Conservation (phyloP, 2,888 invertebrate genomes). For the Mamestra brassicae region DNA sequence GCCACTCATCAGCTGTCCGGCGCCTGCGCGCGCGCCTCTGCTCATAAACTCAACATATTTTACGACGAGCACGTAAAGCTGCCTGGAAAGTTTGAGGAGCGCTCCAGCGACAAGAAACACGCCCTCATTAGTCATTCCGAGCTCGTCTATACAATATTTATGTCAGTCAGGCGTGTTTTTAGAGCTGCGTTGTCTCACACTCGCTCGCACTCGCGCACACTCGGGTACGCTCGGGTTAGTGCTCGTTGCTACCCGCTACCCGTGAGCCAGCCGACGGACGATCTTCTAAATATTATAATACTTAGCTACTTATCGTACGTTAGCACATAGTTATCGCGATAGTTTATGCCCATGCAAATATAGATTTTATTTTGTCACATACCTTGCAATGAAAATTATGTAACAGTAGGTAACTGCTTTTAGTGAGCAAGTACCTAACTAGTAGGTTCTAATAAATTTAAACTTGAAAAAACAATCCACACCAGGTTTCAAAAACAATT, state of each 20-base stretch:
- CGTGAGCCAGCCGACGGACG: not conserved
- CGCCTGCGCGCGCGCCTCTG: constrained; percentile 4
- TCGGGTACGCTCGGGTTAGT: constrained; percentile 49
- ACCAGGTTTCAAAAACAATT: too few species aligned
- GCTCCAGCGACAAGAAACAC: constrained; percentile 71
- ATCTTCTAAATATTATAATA: constrained; percentile 21
- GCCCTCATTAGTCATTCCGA: constrained; percentile 84
- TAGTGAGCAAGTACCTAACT: too few species aligned
- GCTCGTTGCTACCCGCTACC: constrained; percentile 45
- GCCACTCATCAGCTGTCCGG: not conserved
- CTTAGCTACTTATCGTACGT: not conserved
- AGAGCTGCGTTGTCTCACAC: constrained; percentile 67
- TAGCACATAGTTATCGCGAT: too few species aligned
- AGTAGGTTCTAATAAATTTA: too few species aligned
- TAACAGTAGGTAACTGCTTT: not conserved
- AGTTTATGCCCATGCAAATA: too few species aligned
- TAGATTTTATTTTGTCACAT: not conserved
- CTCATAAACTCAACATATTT: constrained; percentile 42
- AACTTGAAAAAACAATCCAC: too few species aligned
- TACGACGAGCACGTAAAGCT: constrained; percentile 42
- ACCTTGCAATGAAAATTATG: not conserved
- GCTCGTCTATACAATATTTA: constrained; percentile 88
- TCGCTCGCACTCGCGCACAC: constrained; percentile 41
- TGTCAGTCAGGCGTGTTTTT: constrained; percentile 83
- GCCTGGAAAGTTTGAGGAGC: constrained; percentile 60